Evolutionary conservation across 2,888 invertebrate species (phyloP).

Genomic region (Andrena dorsata): DNA sequence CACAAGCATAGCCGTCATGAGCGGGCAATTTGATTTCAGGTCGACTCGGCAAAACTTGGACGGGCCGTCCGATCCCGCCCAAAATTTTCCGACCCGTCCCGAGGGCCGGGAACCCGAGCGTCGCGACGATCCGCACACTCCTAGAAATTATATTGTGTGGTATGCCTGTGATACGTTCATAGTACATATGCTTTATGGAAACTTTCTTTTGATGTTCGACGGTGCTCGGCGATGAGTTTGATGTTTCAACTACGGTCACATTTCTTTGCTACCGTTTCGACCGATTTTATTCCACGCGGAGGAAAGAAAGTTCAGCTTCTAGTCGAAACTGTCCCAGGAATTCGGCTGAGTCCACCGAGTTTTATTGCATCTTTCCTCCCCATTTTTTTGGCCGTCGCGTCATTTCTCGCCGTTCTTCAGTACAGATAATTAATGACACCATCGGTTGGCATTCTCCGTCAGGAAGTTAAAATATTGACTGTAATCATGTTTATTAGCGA

Average conservation of each 20-base stretch:
- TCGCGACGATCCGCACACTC: no score
- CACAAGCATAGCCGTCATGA: no score
- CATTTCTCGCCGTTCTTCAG: no score
- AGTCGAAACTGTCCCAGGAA: constrained; percentile 48
- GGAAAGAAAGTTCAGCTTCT: constrained; percentile 39
- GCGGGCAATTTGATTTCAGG: no score
- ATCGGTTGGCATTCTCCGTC: background rate
- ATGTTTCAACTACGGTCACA: constrained; percentile 2
- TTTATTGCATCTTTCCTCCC: constrained; percentile 49
- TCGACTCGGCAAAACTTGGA: no score
- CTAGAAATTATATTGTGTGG: no score
- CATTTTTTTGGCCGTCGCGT: background rate
- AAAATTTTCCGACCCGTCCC: no score
- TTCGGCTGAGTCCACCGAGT: constrained; percentile 61
- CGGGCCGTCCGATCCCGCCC: no score
- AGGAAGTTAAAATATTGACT: background rate
- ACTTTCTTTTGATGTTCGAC: constrained; percentile 32
- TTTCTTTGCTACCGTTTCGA: constrained; percentile 3
- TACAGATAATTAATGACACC: no score
- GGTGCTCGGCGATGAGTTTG: constrained; percentile 28
- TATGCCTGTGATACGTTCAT: no score
- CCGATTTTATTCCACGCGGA: constrained; percentile 22
- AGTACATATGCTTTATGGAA: background rate
- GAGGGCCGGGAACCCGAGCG: no score
- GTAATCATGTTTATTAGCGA: no score